Conservation (phyloP, 1,140 invertebrate genomes). For the Phthorimaea operculella region DNA sequence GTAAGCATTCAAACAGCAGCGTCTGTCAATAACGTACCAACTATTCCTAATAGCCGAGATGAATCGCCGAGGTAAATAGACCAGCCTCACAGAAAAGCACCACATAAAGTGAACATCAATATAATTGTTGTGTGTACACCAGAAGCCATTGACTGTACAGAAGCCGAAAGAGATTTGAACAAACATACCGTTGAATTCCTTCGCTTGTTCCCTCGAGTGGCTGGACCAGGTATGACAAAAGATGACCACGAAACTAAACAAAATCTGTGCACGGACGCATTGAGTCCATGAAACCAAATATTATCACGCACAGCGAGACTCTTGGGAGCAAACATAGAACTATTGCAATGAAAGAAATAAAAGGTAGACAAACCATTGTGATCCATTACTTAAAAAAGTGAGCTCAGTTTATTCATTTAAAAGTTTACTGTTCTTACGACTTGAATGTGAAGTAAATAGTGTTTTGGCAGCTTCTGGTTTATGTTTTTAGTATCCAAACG, state of each 20-base stretch:
- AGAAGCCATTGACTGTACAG: constrained; percentile 45
- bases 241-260: not conserved
- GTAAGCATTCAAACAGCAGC: too few relatives aligned
- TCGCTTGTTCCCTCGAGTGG: constrained; percentile 53
- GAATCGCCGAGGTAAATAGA: not conserved
- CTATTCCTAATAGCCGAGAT: too few relatives aligned
- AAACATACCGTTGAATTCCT: constrained; percentile 54
- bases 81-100: not conserved
- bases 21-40: too few relatives aligned
- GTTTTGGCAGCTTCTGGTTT: too few relatives aligned
- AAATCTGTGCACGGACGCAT: too few relatives aligned
- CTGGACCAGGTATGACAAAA: constrained; percentile 26
- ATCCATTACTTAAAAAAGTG: too few relatives aligned
- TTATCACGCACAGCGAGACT: constrained; percentile 54
- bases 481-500: too few relatives aligned
- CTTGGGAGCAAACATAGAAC: not conserved
- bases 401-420: too few relatives aligned
- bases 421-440: too few relatives aligned
- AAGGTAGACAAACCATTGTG: too few relatives aligned
- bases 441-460: too few relatives aligned
- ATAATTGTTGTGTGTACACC: not conserved
- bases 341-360: not conserved
- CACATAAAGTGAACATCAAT: not conserved
- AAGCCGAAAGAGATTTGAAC: constrained; percentile 47
- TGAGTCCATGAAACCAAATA: constrained; percentile 52